Percentiles rank a stretch among this genome's conserved stretches.
These are phyloP conservation scores for Emys orbicularis DNA, from an alignment of 2,797 vertebrate genomes.

Conservation along the genomic window DNA sequence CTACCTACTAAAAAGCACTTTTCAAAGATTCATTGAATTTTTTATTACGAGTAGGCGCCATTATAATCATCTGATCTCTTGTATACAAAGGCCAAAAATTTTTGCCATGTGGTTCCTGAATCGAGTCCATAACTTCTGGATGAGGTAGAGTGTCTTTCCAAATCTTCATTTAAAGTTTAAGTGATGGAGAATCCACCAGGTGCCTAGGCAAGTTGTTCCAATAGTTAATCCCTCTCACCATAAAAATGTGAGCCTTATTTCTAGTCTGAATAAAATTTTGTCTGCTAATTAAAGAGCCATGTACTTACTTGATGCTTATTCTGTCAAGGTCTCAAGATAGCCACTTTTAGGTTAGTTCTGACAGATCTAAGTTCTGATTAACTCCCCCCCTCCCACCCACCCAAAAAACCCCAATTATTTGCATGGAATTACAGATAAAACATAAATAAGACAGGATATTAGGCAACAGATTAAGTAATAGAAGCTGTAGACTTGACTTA, in stretches of 20 bases:
- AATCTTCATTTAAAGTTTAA: background rate
- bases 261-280: too few relatives aligned
- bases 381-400: too few relatives aligned
- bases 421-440: too few relatives aligned
- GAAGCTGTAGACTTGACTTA: too few relatives aligned
- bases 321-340: background rate
- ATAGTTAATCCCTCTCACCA: background rate
- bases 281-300: background rate
- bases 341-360: too few relatives aligned
- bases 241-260: background rate
- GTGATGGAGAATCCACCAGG: background rate
- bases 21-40: background rate
- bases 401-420: too few relatives aligned
- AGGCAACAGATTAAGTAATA: too few relatives aligned
- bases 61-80: background rate
- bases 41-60: too few relatives aligned
- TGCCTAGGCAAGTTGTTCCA: background rate
- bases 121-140: background rate
- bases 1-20: background rate
- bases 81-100: background rate
- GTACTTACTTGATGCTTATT: fast-evolving
- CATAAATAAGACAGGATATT: too few relatives aligned
- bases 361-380: too few relatives aligned
- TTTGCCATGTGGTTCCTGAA: background rate
- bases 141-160: fast-evolving